These are phyloP conservation scores for Hemiprocne comata DNA, from an alignment of 2,113 vertebrate genomes.

Conservation along the genomic window DNA sequence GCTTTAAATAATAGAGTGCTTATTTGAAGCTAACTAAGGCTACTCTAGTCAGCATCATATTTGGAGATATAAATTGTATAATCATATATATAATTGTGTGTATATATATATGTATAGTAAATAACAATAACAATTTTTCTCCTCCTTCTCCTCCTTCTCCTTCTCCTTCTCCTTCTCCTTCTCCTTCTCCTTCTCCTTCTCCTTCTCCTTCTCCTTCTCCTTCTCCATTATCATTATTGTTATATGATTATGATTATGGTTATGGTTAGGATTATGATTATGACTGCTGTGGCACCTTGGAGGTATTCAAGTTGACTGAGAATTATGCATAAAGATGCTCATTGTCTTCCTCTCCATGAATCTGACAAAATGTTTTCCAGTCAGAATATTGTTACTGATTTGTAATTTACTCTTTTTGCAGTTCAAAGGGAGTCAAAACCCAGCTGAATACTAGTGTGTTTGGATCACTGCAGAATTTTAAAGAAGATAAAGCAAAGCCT, in stretches of 20 bases:
- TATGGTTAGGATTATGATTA: too few species aligned
- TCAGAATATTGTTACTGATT: not conserved
- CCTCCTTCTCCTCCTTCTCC: too few species aligned
- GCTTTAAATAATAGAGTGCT: not conserved
- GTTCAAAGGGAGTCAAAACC: slow-evolving; percentile 91
- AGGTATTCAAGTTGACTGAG: not conserved
- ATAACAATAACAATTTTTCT: too few species aligned
- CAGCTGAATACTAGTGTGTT: slow-evolving; percentile 90
- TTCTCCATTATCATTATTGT: too few species aligned
- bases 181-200: too few species aligned
- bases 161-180: too few species aligned
- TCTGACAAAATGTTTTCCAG: not conserved
- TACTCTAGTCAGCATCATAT: not conserved
- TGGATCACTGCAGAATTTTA: slow-evolving; percentile 94
- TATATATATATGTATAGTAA: too few species aligned
- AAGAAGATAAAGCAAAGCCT: slow-evolving; percentile 93
- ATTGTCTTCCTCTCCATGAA: not conserved
- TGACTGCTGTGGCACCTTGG: not conserved
- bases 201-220: too few species aligned
- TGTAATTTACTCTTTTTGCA: slow-evolving; percentile 45
- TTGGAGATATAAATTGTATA: not conserved
- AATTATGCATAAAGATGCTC: not conserved
- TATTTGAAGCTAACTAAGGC: not conserved
- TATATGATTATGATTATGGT: too few species aligned
- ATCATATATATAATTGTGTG: too few species aligned